Percentiles rank a stretch among this genome's conserved stretches.
phyloP scores from a whole-genome alignment of 2,113 vertebrate genomes.

The Ascaphus truei region DNA sequence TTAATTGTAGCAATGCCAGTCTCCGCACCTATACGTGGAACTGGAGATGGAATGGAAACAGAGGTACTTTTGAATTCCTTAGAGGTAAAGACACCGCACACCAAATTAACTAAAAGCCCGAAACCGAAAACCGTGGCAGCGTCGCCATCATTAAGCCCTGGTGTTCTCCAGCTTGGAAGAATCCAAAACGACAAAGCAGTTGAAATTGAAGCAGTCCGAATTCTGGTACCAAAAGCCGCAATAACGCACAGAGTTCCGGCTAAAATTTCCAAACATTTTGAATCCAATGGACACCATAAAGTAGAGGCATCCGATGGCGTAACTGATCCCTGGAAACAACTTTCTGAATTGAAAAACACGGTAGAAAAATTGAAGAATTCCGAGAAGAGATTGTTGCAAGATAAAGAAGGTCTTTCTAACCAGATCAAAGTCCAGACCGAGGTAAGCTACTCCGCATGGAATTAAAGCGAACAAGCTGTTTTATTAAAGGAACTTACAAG shows the following conservation, averaged over 20 bases:
- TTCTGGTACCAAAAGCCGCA: constrained; percentile 85
- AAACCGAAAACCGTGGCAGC: constrained; percentile 49
- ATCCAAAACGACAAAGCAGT: constrained; percentile 73
- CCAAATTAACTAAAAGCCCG: constrained; percentile 53
- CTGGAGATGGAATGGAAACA: constrained; percentile 97
- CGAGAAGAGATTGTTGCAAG: constrained; percentile 86
- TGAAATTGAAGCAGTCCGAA: constrained; percentile 86
- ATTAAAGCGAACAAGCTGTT: no score
- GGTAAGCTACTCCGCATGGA: constrained; percentile 56
- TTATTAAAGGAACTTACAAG: no score
- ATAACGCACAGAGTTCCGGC: constrained; percentile 68
- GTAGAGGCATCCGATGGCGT: constrained; percentile 61
- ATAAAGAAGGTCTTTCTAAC: constrained; percentile 91
- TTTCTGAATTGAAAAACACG: constrained; percentile 69
- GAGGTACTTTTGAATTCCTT: constrained; percentile 58
- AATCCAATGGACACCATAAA: constrained; percentile 55
- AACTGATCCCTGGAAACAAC: constrained; percentile 63
- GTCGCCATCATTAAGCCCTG: constrained; percentile 61
- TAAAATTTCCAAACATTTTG: constrained; percentile 58
- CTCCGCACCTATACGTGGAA: constrained; percentile 71
- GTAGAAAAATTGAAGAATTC: constrained; percentile 87
- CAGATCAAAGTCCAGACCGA: constrained; percentile 92
- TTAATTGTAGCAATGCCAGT: constrained; percentile 42
- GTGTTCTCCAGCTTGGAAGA: constrained; percentile 87
- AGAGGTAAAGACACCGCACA: constrained; percentile 55